Percentiles rank a stretch among this genome's conserved stretches.
phyloP scores from a whole-genome alignment of 1,140 invertebrate genomes.

The Panagrolaimus sp. region DNA sequence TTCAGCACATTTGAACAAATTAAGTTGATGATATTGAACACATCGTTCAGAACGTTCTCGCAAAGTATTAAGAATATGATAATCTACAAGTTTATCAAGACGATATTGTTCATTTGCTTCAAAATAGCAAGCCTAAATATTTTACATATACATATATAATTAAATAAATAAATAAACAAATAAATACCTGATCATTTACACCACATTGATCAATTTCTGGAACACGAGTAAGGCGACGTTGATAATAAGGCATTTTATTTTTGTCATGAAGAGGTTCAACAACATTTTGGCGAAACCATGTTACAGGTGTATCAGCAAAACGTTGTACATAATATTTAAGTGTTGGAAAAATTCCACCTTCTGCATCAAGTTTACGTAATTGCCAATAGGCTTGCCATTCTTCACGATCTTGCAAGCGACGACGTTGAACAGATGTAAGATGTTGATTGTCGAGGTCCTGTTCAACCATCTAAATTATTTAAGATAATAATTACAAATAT shows the following conservation, averaged over 20 bases:
- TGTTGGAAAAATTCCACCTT: conserved; percentile 30
- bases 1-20: conserved; percentile 27
- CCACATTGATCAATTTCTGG: conserved; percentile 92
- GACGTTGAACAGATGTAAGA: conserved; percentile 21
- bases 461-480: conserved; percentile 11
- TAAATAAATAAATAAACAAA: conserved; percentile 17
- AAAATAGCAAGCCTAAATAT: conserved; percentile 69
- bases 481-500: neutral
- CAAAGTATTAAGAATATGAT: conserved; percentile 76
- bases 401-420: conserved; percentile 41
- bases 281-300: conserved; percentile 71
- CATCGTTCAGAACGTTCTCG: conserved; percentile 78
- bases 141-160: conserved; percentile 8
- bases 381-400: conserved; percentile 57
- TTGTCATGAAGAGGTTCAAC: conserved; percentile 77
- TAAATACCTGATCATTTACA: conserved; percentile 67
- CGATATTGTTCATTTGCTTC: conserved; percentile 86
- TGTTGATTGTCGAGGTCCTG: neutral
- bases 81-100: conserved; percentile 77
- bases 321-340: conserved; percentile 48
- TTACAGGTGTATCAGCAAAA: conserved; percentile 46
- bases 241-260: conserved; percentile 79
- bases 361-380: conserved; percentile 48
- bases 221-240: conserved; percentile 79
- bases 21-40: conserved; percentile 65